Conservation (phyloP, 2,888 invertebrate species). For the Drosophila falleni region DNA sequence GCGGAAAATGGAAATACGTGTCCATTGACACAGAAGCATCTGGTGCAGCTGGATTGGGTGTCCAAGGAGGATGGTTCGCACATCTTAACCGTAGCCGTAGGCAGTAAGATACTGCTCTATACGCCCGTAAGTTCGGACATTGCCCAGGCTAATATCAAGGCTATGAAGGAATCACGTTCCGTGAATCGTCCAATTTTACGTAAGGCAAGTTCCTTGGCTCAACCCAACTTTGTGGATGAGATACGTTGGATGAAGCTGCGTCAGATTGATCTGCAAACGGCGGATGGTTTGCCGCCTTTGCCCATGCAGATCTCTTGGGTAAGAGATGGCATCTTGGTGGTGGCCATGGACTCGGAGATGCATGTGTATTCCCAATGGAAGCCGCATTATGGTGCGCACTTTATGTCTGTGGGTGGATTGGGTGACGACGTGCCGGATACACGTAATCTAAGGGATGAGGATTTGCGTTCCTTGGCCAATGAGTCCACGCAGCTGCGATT, state of each 20-base stretch:
- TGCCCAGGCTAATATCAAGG: slow-evolving; percentile 97
- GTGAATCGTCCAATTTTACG: slow-evolving; percentile 93
- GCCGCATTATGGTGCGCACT: slow-evolving; percentile 86
- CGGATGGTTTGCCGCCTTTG: slow-evolving; percentile 97
- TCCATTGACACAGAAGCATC: slow-evolving; percentile 95
- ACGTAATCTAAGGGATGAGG: slow-evolving; percentile 90
- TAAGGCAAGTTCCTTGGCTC: slow-evolving; percentile 96
- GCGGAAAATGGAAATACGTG: slow-evolving; percentile 97
- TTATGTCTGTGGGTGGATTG: slow-evolving; percentile 86
- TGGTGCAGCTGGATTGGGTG: slow-evolving; percentile 99
- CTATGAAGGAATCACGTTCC: slow-evolving; percentile 94
- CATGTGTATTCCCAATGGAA: slow-evolving; percentile 99
- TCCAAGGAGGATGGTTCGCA: slow-evolving; percentile 99
- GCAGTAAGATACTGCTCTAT: slow-evolving; percentile 95
- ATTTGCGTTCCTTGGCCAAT: slow-evolving; percentile 88
- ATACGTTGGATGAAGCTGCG: slow-evolving; percentile 98
- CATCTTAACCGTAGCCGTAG: slow-evolving; percentile 97
- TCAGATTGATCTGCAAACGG: slow-evolving; percentile 95
- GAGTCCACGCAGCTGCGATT: slow-evolving; percentile 89
- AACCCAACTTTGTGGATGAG: slow-evolving; percentile 95
- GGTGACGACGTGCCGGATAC: slow-evolving; percentile 90
- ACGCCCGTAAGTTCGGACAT: slow-evolving; percentile 97
- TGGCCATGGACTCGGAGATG: slow-evolving; percentile 99
- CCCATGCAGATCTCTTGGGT: slow-evolving; percentile 99
- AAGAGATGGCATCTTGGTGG: slow-evolving; percentile 97